A percentile compares a stretch with the other conserved stretches of the same genome.
Conservation (phyloP, 2,113 vertebrate species). For the Apeltes quadracus region DNA sequence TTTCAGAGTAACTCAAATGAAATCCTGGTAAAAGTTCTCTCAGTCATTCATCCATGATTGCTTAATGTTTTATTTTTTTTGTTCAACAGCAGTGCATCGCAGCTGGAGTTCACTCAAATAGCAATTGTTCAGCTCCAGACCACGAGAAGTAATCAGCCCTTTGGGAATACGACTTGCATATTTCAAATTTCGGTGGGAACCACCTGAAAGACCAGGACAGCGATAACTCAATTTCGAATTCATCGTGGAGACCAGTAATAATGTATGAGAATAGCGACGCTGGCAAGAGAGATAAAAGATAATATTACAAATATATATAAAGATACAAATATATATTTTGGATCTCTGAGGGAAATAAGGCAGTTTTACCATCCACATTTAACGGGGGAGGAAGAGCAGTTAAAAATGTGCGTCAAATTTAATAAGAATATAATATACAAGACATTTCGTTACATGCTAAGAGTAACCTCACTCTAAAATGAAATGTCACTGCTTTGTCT, state of each 20-base stretch:
- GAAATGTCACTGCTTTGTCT: not conserved
- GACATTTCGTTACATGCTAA: not conserved
- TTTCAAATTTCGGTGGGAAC: conserved; percentile 12
- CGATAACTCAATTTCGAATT: conserved; percentile 22
- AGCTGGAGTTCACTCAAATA: not conserved
- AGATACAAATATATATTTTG: conserved; percentile 33
- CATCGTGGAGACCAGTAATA: conserved; percentile 13
- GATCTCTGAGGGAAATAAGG: conserved; percentile 48
- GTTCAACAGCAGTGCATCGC: conserved; percentile 2
- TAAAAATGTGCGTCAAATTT: conserved; percentile 3
- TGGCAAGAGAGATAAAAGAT: conserved; percentile 43
- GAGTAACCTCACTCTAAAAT: not conserved
- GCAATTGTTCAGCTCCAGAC: conserved; percentile 13
- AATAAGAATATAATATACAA: not conserved
- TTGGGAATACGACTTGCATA: conserved; percentile 5
- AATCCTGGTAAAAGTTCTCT: not conserved
- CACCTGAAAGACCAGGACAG: conserved; percentile 24
- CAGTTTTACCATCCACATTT: conserved; percentile 18
- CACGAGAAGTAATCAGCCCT: not conserved
- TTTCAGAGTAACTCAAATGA: not conserved
- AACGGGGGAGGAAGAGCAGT: conserved; percentile 3
- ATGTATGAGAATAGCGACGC: conserved; percentile 31
- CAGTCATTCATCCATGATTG: conserved; percentile 7
- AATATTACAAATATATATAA: conserved; percentile 56
- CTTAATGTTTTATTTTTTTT: too few relatives aligned